These are phyloP conservation scores for Zonitis immaculata DNA, from an alignment of 2,888 invertebrate genomes.

Conservation along the genomic window DNA sequence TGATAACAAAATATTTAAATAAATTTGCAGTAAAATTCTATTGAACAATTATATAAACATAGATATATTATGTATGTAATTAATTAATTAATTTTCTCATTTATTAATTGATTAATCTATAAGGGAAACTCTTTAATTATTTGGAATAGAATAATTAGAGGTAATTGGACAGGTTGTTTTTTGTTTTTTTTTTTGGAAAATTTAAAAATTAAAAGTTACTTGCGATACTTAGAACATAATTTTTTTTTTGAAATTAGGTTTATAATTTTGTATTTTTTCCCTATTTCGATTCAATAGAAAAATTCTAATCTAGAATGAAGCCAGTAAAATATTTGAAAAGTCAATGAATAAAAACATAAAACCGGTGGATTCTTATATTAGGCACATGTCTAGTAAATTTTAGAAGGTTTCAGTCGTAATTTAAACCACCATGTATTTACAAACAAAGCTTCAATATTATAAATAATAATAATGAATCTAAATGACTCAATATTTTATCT, in stretches of 20 bases:
- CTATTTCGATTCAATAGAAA: neutral
- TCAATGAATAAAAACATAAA: conserved; percentile 12
- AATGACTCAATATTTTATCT: too few species aligned
- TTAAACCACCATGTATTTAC: neutral
- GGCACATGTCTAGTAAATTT: conserved; percentile 16
- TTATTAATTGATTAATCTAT: too few species aligned
- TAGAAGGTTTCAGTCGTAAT: conserved; percentile 16
- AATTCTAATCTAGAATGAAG: conserved; percentile 3
- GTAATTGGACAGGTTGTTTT: too few species aligned
- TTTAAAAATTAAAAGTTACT: too few species aligned
- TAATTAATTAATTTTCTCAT: too few species aligned
- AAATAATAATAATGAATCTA: too few species aligned
- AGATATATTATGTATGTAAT: too few species aligned
- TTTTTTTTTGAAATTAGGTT: neutral
- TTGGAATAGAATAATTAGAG: too few species aligned
- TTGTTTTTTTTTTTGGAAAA: too few species aligned
- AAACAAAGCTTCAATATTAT: neutral
- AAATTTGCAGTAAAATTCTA: neutral
- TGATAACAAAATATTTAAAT: neutral
- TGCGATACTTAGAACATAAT: too few species aligned
- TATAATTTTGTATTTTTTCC: neutral
- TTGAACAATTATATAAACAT: too few species aligned
- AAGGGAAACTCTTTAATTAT: too few species aligned
- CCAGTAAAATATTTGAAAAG: conserved; percentile 10
- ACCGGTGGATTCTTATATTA: conserved; percentile 18